A percentile compares a stretch with the other conserved stretches of the same genome.
Conservation (phyloP, 2,797 vertebrate species). For the Rhabdophis nuchalis region DNA sequence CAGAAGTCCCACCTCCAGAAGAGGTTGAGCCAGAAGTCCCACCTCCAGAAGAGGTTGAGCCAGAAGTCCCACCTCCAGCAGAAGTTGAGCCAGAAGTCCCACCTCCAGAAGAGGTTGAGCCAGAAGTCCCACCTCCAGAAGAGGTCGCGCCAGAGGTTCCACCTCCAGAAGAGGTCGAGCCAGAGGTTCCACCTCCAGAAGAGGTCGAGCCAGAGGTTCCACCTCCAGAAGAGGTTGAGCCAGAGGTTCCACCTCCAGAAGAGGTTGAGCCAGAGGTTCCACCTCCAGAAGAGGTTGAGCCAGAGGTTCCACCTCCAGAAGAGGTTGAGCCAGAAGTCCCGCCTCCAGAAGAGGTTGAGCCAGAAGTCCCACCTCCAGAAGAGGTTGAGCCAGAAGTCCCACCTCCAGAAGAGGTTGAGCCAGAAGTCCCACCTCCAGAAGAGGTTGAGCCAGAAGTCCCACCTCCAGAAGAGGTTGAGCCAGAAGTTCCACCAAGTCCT, state of each 20-base stretch:
- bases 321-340: no score
- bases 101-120: background rate
- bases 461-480: background rate
- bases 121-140: background rate
- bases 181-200: fast-evolving
- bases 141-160: fast-evolving
- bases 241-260: background rate
- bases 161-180: background rate
- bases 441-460: background rate
- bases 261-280: no score
- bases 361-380: background rate
- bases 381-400: background rate
- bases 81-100: background rate
- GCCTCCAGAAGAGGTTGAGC: background rate
- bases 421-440: background rate
- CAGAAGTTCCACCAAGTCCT: fast-evolving
- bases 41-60: background rate
- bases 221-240: background rate
- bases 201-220: background rate
- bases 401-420: background rate
- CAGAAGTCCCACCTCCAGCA: fast-evolving
- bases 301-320: no score
- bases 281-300: background rate
- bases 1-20: background rate
- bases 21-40: no score